Evolutionary conservation across 2,888 invertebrate genomes (phyloP).

Genomic region (Timema podura): DNA sequence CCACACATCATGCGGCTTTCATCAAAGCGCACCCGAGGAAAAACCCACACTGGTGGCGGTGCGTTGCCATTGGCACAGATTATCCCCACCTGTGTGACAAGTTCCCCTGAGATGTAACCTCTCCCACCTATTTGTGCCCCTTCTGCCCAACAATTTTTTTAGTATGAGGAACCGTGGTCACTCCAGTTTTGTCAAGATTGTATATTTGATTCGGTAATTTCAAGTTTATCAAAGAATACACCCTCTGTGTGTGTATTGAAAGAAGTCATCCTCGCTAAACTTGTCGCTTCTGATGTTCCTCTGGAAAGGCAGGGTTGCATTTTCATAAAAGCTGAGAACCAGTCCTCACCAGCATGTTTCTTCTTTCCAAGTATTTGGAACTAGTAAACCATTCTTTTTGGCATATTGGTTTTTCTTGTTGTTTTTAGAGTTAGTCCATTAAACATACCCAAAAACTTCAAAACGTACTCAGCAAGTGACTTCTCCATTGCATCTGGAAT

Average conservation of each 20-base stretch:
- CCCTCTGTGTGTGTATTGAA: constrained; percentile 28
- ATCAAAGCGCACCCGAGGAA: constrained; percentile 6
- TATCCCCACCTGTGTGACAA: constrained; percentile 8
- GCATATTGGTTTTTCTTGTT: constrained; percentile 30
- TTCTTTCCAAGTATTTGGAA: constrained; percentile 23
- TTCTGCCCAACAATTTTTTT: constrained; percentile 39
- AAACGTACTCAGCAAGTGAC: constrained; percentile 31
- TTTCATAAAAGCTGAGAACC: constrained; percentile 30
- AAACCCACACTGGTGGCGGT: neutral
- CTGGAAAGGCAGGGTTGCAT: constrained; percentile 31
- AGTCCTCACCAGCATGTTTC: constrained; percentile 29
- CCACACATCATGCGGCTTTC: neutral
- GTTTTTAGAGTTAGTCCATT: constrained; percentile 29
- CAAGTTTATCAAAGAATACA: constrained; percentile 32
- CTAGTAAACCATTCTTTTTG: constrained; percentile 28
- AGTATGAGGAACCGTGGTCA: constrained; percentile 43
- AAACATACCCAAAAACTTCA: constrained; percentile 22
- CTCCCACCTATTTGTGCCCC: constrained; percentile 41
- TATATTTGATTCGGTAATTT: constrained; percentile 38
- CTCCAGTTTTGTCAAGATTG: constrained; percentile 42
- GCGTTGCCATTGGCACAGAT: constrained; percentile 1
- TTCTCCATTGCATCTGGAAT: constrained; percentile 32
- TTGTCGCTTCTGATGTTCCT: constrained; percentile 32
- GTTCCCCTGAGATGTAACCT: constrained; percentile 37
- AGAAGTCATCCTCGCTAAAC: constrained; percentile 30